Evolutionary conservation across 2,113 vertebrate species (phyloP).

Genomic region (Orientallactaga bullata): DNA sequence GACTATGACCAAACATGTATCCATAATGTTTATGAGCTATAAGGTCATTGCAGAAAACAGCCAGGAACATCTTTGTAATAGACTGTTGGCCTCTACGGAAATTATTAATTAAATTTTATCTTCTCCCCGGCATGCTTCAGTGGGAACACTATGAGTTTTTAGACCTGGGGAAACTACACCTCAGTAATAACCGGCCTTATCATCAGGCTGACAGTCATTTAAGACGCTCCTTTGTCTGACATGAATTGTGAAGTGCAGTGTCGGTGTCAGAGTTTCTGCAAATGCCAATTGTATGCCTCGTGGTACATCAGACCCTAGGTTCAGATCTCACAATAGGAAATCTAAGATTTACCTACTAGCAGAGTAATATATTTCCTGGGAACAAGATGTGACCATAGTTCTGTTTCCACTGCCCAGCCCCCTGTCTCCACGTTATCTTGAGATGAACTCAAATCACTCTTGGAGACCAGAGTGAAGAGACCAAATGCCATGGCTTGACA

Average conservation of each 20-base stretch:
- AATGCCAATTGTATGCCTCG: slow-evolving; percentile 52
- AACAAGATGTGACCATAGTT: background rate
- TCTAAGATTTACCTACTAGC: slow-evolving; percentile 1
- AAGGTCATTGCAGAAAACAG: slow-evolving; percentile 77
- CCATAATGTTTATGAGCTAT: slow-evolving; percentile 73
- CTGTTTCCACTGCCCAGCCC: background rate
- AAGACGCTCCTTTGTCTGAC: slow-evolving; percentile 80
- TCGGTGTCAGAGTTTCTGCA: slow-evolving; percentile 67
- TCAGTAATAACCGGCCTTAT: slow-evolving; percentile 75
- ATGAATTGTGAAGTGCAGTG: slow-evolving; percentile 53
- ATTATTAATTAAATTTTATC: slow-evolving; percentile 85
- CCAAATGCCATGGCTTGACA: slow-evolving; percentile 12
- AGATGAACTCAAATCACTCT: slow-evolving; percentile 11
- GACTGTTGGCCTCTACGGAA: slow-evolving; percentile 81
- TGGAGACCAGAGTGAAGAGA: background rate
- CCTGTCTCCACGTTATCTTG: background rate
- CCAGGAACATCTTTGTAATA: slow-evolving; percentile 72
- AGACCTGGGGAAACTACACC: slow-evolving; percentile 68
- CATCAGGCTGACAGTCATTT: slow-evolving; percentile 60
- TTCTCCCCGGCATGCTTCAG: slow-evolving; percentile 76
- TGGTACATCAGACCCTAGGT: slow-evolving; percentile 50
- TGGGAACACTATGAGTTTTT: slow-evolving; percentile 73
- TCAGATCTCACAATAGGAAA: slow-evolving; percentile 72
- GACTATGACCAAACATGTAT: slow-evolving; percentile 64
- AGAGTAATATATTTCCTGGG: slow-evolving; percentile 62